Percentiles rank a stretch among this genome's conserved stretches.
Conservation (phyloP, 2,113 vertebrate genomes). For the Ia io region DNA sequence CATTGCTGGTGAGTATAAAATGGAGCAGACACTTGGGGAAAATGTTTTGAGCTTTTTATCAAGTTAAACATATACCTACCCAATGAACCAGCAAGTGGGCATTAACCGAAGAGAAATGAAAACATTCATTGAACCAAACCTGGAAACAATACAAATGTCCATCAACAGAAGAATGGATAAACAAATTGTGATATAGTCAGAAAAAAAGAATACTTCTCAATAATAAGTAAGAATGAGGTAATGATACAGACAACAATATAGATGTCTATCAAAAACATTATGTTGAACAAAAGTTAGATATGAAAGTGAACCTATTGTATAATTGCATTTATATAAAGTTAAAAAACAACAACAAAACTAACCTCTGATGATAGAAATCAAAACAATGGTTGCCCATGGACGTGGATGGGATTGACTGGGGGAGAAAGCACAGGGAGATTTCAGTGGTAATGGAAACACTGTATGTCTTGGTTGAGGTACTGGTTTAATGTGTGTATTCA, state of each 20-base stretch:
- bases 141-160: neutral
- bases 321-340: neutral
- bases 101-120: slow-evolving; percentile 32
- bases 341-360: neutral
- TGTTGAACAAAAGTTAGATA: neutral
- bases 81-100: slow-evolving; percentile 13
- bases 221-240: neutral
- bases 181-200: neutral
- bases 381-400: neutral
- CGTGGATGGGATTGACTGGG: too few species aligned
- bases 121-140: neutral
- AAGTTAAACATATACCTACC: slow-evolving; percentile 1
- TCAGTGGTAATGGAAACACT: neutral
- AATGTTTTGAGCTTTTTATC: neutral
- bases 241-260: neutral
- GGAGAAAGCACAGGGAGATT: neutral
- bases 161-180: neutral
- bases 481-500: neutral
- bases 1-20: neutral
- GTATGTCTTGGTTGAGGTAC: neutral
- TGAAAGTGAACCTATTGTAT: neutral
- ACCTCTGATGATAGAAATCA: neutral
- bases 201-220: neutral
- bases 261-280: neutral
- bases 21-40: neutral